Evolutionary conservation across 2,797 vertebrate species (phyloP), one percentile per base, ranked within the genome.

Genomic region (Hemitrygon akajei): DNA sequence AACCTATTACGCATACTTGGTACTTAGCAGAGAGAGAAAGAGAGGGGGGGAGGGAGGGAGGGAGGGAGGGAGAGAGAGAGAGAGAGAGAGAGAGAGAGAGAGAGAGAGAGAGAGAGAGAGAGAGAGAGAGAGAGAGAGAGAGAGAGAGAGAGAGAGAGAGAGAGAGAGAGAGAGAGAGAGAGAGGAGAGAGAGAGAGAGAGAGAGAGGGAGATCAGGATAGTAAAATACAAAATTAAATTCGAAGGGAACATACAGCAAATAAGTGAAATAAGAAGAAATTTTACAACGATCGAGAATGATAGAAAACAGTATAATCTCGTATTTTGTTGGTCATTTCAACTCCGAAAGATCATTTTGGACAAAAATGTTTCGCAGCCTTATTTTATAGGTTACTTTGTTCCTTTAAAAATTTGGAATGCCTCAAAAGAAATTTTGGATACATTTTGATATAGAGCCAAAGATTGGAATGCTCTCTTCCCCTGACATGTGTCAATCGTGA

Each of bases 401-500:
- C 63, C 66, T 20, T 58, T 25, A 16, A 18, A 73, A 91, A 22
- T 47, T 20, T 91, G 89, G 3, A 73, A 73, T 40, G 27, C 40
- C 30, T 92, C 91, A 92, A 75, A 75, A 34, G 22, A 37, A 3
- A 47, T 75, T 92, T 75, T 92, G 91, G 69, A 56, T 73, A 75
- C 30, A 75, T 92, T 56, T 92, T 92, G 37, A 75, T 25, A 1
- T 30, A 25, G 10, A 92, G 71, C 91, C 91, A 75, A 47, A 75
- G 3, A 92, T 30, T 56, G 12, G 40, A 75, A 56, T 75, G n/a
- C 22, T 75, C 69, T 75, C 37, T 40, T 10, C 75, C 22, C 30
- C 94, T 94, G 96, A 96, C 95, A 96, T 97, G 97, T 95, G 97
- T 96, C 96, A 95, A 96, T 96, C 96, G 96, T 97, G 96, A 96